These are phyloP conservation scores for Adelphocoris suturalis DNA, from an alignment of 2,888 invertebrate genomes.

Conservation along the genomic window DNA sequence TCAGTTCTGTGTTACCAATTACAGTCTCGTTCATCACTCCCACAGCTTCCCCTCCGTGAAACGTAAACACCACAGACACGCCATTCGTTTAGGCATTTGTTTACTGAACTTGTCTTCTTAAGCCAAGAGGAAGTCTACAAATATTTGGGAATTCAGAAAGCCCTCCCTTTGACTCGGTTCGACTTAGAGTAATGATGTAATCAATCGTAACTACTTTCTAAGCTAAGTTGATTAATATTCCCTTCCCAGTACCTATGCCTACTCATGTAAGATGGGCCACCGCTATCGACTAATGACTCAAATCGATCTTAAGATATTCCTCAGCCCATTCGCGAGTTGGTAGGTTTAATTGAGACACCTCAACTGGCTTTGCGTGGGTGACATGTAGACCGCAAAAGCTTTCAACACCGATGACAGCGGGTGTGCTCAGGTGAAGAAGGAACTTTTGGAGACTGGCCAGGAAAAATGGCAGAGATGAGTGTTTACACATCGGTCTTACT, in stretches of 20 bases:
- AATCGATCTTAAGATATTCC: too few relatives aligned
- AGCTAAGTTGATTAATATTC: too few relatives aligned
- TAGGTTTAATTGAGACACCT: neutral
- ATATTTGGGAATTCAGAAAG: neutral
- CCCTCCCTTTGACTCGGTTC: neutral
- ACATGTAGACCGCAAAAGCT: neutral
- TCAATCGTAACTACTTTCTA: neutral
- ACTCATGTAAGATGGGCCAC: too few relatives aligned
- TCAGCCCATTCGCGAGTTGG: neutral
- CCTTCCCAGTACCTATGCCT: too few relatives aligned
- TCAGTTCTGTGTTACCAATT: neutral
- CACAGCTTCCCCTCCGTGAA: neutral
- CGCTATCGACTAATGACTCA: too few relatives aligned
- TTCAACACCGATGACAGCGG: conserved; percentile 19
- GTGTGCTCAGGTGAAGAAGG: conserved; percentile 1
- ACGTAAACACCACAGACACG: neutral
- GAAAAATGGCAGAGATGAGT: conserved; percentile 21
- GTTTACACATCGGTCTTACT: conserved; percentile 22
- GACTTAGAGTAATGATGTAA: neutral
- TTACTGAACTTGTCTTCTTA: neutral
- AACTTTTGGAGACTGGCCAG: neutral
- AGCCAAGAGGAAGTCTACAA: neutral
- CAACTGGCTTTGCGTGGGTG: neutral
- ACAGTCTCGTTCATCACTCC: conserved; percentile 16
- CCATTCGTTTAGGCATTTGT: conserved; percentile 9